phyloP scores from a whole-genome alignment of 1,140 invertebrate species.

The Stegodyphus dumicola region DNA sequence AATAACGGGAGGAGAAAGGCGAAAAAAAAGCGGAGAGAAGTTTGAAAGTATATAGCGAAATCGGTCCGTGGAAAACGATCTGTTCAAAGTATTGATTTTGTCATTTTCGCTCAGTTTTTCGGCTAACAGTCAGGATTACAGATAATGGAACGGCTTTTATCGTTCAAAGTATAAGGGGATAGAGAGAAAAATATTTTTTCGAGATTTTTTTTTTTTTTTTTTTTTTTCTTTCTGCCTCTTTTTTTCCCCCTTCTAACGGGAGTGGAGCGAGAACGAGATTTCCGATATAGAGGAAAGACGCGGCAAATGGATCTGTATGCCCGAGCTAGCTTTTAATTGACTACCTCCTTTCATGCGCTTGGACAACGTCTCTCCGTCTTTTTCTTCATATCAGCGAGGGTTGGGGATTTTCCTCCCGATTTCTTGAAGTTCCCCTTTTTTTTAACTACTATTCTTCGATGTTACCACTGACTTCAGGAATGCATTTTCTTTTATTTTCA shows the following conservation, averaged over 20 bases:
- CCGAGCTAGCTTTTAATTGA: conserved; percentile 53
- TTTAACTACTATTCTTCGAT: neutral
- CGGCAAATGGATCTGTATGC: conserved; percentile 24
- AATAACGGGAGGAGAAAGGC: conserved; percentile 24
- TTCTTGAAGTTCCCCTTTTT: neutral
- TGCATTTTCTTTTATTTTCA: too few relatives aligned
- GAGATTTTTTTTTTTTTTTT: neutral
- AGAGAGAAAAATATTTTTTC: neutral
- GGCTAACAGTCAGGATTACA: conserved; percentile 52
- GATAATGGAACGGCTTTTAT: conserved; percentile 60
- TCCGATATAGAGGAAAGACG: conserved; percentile 41
- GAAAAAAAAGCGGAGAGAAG: conserved; percentile 2
- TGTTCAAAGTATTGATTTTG: conserved; percentile 27
- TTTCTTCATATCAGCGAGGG: neutral
- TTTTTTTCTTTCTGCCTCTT: conserved; percentile 6
- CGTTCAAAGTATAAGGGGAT: conserved; percentile 54
- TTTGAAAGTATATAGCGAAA: conserved; percentile 58
- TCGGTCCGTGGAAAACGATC: conserved; percentile 23
- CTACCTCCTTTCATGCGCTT: conserved; percentile 19
- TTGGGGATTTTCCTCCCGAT: neutral
- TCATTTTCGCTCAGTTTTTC: conserved; percentile 61
- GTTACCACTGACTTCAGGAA: too few relatives aligned
- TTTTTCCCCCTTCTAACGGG: neutral
- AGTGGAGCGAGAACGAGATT: conserved; percentile 41
- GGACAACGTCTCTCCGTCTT: conserved; percentile 6